phyloP scores from a whole-genome alignment of 2,888 invertebrate genomes.

The Drymonia ruficornis region DNA sequence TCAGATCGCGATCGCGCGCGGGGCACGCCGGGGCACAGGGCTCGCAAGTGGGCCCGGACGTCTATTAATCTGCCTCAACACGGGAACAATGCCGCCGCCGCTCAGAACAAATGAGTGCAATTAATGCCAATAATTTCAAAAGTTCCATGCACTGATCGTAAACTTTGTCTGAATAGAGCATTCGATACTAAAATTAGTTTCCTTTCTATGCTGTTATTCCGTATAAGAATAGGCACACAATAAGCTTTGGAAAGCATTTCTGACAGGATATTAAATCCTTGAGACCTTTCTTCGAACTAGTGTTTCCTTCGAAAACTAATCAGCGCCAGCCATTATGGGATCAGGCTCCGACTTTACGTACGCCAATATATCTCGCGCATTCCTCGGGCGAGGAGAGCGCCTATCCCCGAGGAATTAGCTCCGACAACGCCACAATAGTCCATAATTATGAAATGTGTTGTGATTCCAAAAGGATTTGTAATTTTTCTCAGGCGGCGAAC shows the following conservation, averaged over 20 bases:
- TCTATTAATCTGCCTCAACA: constrained; percentile 57
- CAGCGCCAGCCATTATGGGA: constrained; percentile 69
- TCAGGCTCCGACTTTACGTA: constrained; percentile 61
- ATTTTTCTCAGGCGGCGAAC: constrained; percentile 79
- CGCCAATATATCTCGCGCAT: constrained; percentile 65
- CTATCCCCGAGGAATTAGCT: constrained; percentile 71
- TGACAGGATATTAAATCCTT: constrained; percentile 59
- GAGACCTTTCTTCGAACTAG: constrained; percentile 71
- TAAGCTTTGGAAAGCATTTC: constrained; percentile 39
- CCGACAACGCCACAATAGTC: constrained; percentile 81
- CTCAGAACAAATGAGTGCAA: constrained; percentile 67
- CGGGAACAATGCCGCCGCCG: constrained; percentile 68
- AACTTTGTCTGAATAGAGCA: constrained; percentile 24
- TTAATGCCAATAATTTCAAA: constrained; percentile 64
- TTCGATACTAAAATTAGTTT: constrained; percentile 34
- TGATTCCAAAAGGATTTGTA: constrained; percentile 74
- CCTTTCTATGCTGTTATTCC: constrained; percentile 22
- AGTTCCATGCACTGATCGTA: constrained; percentile 26
- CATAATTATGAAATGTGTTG: constrained; percentile 85
- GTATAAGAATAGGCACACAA: constrained; percentile 33
- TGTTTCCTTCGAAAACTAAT: constrained; percentile 78
- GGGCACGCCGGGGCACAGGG: constrained; percentile 70
- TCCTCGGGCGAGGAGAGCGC: constrained; percentile 63
- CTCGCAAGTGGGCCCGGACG: constrained; percentile 65
- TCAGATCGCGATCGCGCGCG: constrained; percentile 64